These are phyloP conservation scores for Cercopithecus mona DNA, from an alignment of 2,113 vertebrate genomes.

Conservation along the genomic window DNA sequence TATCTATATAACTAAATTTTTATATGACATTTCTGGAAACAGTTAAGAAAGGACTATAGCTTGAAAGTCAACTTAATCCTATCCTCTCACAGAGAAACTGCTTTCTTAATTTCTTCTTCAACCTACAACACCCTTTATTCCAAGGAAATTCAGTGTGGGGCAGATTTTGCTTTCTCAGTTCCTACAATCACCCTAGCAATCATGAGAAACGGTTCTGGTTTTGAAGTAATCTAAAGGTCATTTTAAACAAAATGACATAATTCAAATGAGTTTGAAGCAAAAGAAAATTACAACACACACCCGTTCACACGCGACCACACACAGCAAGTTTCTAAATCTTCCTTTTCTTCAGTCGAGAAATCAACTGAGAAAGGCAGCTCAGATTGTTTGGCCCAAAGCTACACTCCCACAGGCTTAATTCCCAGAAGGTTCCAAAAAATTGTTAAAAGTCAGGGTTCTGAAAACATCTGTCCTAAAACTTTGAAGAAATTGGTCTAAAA, in stretches of 20 bases:
- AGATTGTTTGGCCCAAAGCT: not conserved
- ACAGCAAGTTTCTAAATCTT: not conserved
- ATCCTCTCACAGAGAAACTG: not conserved
- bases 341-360: not conserved
- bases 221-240: not conserved
- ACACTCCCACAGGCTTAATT: not conserved
- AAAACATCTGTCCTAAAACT: not conserved
- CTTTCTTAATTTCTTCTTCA: constrained; percentile 22
- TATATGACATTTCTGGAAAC: not conserved
- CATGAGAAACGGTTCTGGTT: not conserved
- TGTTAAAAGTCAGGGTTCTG: not conserved
- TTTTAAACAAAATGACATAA: constrained; percentile 16
- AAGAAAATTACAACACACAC: not conserved
- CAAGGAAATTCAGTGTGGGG: not conserved
- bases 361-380: not conserved
- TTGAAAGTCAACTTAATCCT: not conserved
- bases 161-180: not conserved
- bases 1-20: not conserved
- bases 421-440: not conserved
- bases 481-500: not conserved
- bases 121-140: not conserved
- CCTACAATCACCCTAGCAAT: not conserved
- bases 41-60: not conserved
- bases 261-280: not conserved
- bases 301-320: not conserved